These are phyloP conservation scores for Chrysochloris asiatica DNA, from an alignment of 2,113 vertebrate genomes.

Conservation along the genomic window DNA sequence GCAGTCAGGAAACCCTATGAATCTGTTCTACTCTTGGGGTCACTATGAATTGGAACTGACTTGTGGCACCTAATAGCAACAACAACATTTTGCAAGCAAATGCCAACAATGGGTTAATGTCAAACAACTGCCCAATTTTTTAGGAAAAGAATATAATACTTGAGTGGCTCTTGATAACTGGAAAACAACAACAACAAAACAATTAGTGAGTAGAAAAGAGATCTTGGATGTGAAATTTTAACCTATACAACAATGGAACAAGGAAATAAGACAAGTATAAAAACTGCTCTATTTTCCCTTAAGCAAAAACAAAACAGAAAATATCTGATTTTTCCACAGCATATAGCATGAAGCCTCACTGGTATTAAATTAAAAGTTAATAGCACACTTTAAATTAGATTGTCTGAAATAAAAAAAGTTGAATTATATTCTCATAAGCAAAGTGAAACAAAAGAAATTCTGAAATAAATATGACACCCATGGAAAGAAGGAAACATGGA, in stretches of 20 bases:
- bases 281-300: conserved; percentile 32
- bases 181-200: neutral
- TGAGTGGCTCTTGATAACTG: neutral
- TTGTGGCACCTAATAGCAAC: neutral
- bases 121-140: neutral
- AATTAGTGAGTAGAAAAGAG: neutral
- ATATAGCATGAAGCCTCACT: neutral
- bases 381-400: neutral
- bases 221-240: conserved; percentile 10
- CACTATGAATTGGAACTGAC: neutral
- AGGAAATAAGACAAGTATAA: conserved; percentile 37
- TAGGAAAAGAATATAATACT: neutral
- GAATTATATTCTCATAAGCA: conserved; percentile 26
- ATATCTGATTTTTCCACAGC: too few species aligned
- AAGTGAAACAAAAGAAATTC: conserved; percentile 56
- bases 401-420: conserved; percentile 37
- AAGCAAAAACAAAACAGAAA: too few species aligned
- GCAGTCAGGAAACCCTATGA: neutral
- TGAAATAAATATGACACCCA: conserved; percentile 10
- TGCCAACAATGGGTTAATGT: neutral
- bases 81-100: neutral
- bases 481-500: conserved; percentile 46
- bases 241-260: too few species aligned
- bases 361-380: conserved; percentile 1
- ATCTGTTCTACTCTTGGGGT: neutral